These are phyloP conservation scores for Synergus umbraculus DNA, from an alignment of 2,888 invertebrate species.

Conservation along the genomic window DNA sequence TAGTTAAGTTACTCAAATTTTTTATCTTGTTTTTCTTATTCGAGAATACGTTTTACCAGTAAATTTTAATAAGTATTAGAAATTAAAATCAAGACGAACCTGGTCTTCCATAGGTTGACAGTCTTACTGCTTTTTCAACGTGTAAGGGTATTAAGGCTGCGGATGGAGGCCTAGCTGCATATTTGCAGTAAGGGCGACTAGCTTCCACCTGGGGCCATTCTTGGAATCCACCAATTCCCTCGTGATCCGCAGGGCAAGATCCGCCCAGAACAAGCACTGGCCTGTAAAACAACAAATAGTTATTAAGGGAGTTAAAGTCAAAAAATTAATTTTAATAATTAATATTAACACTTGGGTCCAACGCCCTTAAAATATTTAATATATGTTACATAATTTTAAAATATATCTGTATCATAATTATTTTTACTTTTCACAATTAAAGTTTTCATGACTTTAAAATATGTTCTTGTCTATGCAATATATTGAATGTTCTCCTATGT, in stretches of 20 bases:
- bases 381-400: too few relatives aligned
- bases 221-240: constrained; percentile 97
- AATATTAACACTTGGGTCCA: too few relatives aligned
- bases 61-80: not conserved
- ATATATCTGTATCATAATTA: too few relatives aligned
- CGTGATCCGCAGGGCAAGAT: constrained; percentile 93
- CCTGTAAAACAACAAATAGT: constrained; percentile 74
- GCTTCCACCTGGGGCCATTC: constrained; percentile 95
- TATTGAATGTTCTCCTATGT: not conserved
- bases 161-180: constrained; percentile 91
- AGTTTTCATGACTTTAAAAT: too few relatives aligned
- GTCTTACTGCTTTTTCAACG: constrained; percentile 94
- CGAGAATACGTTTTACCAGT: too few relatives aligned
- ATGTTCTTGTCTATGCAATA: not conserved
- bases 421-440: too few relatives aligned
- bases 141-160: constrained; percentile 90
- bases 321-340: too few relatives aligned
- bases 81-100: constrained; percentile 77
- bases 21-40: too few relatives aligned
- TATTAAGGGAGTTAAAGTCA: not conserved
- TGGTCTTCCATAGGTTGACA: constrained; percentile 91
- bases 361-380: too few relatives aligned
- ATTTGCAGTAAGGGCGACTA: constrained; percentile 93
- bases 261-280: constrained; percentile 95
- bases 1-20: too few relatives aligned